Base-by-base conservation (phyloP, 2,888 invertebrate species). In the Aethes cnicana region DNA sequence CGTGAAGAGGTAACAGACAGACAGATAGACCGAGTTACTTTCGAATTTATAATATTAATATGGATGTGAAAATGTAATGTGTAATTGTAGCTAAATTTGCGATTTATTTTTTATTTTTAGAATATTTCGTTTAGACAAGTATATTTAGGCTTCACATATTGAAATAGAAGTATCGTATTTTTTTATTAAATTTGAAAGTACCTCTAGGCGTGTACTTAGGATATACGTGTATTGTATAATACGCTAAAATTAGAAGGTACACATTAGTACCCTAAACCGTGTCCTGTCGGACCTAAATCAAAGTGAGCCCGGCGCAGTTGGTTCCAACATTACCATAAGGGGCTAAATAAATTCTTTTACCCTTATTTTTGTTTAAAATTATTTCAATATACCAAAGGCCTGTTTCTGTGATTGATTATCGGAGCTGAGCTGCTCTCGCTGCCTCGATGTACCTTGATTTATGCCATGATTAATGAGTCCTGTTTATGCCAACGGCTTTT, bases 271-370 rank as follows among this genome's bases (percentile, higher is more conserved):
- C 62, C 47, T 66, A 67, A 72, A 64, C 67, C 59, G 55, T 52
- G 47, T 61, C 59, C 64, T 72, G 77, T 74, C 74, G 56, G 65
- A 77, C 73, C 75, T 69, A 62, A 69, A 73, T 77, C 73, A 77
- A 59, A 55, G 41, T 42, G 63, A 66, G 66, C 62, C 62, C 56
- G 55, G 55, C 52, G 46, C 39, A 39, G 32, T 39, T 39, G 25
- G 32, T 33, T 12, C 43, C 21, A 43, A 37, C 37, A 39, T 54
- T 48, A 48, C 43, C 48, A 48, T 48, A 48, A 26, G 48, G 37
- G 53, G 32, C 39, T 32, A 48, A 44, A 44, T 37, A 20, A 54
- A 54, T 52, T 32, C 23, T 36, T 37, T 33, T 37, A 43, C 11
- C 37, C 39, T 52, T 49, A 42, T 42, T 46, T 39, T 43, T 48